Conservation (phyloP, 2,888 invertebrate genomes). For the Ectobius pallidus region DNA sequence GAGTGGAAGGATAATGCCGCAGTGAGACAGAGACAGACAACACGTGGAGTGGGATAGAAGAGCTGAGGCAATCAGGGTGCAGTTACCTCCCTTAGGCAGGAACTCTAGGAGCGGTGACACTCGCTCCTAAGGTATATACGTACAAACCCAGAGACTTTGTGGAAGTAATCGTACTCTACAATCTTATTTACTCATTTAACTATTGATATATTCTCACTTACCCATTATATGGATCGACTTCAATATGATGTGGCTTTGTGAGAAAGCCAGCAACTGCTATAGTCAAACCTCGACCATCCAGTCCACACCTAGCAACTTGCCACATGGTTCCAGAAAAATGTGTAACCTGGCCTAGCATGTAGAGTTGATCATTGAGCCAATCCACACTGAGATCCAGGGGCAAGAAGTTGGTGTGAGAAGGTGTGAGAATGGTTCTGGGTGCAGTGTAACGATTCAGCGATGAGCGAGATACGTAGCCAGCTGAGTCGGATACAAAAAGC, state of each 20-base stretch:
- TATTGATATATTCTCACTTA: no score
- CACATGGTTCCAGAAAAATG: constrained; percentile 53
- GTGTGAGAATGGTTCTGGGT: constrained; percentile 59
- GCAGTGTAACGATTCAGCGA: constrained; percentile 50
- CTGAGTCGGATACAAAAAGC: constrained; percentile 78
- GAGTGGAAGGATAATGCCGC: no score
- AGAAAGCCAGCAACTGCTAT: constrained; percentile 74
- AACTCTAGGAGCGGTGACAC: no score
- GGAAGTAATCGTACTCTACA: no score
- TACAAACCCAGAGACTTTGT: no score
- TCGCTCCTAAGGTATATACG: no score
- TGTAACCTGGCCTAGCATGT: constrained; percentile 76
- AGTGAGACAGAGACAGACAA: no score
- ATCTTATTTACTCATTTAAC: no score
- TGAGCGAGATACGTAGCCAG: constrained; percentile 65
- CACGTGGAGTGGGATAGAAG: no score
- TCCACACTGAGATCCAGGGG: constrained; percentile 81
- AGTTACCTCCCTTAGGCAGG: no score
- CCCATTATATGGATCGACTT: constrained; percentile 94
- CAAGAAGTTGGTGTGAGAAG: constrained; percentile 64
- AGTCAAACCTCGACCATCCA: constrained; percentile 73
- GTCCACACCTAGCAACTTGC: constrained; percentile 71
- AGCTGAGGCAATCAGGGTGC: no score
- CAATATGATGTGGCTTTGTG: constrained; percentile 76
- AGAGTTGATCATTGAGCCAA: constrained; percentile 87